Conservation (phyloP, 1,140 invertebrate genomes). For the Musca domestica region DNA sequence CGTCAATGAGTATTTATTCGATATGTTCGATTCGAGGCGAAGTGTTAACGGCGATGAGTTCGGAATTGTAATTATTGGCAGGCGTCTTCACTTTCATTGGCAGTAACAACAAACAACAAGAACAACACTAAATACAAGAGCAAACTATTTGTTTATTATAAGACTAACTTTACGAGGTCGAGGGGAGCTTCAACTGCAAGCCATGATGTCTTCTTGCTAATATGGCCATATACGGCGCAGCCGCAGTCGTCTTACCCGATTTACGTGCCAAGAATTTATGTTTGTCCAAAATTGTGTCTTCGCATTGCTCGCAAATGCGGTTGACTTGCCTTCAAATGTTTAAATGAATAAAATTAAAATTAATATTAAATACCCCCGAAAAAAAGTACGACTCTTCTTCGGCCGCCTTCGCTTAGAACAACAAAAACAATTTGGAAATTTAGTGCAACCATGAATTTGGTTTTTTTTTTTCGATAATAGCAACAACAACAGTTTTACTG, state of each 20-base stretch:
- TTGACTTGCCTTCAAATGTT: neutral
- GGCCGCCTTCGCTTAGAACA: neutral
- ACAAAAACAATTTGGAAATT: slow-evolving; percentile 17
- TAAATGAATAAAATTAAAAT: neutral
- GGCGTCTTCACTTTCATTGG: slow-evolving; percentile 13
- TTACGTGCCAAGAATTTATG: slow-evolving; percentile 26
- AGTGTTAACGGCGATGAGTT: slow-evolving; percentile 6
- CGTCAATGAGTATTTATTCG: too few species aligned
- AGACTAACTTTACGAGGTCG: neutral
- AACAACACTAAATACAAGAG: neutral
- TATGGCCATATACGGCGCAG: neutral
- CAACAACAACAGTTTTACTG: too few species aligned
- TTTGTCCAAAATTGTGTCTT: neutral
- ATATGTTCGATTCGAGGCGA: neutral
- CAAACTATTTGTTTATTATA: neutral
- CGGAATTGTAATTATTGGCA: slow-evolving; percentile 19
- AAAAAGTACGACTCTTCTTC: too few species aligned
- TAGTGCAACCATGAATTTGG: too few species aligned
- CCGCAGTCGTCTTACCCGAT: slow-evolving; percentile 23
- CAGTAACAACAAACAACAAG: neutral
- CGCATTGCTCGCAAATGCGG: neutral
- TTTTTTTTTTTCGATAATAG: too few species aligned
- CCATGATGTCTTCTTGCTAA: neutral
- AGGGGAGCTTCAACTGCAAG: too few species aligned
- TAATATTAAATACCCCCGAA: too few species aligned